Conservation (phyloP, 2,113 vertebrate species). For the Salvator merianae region DNA sequence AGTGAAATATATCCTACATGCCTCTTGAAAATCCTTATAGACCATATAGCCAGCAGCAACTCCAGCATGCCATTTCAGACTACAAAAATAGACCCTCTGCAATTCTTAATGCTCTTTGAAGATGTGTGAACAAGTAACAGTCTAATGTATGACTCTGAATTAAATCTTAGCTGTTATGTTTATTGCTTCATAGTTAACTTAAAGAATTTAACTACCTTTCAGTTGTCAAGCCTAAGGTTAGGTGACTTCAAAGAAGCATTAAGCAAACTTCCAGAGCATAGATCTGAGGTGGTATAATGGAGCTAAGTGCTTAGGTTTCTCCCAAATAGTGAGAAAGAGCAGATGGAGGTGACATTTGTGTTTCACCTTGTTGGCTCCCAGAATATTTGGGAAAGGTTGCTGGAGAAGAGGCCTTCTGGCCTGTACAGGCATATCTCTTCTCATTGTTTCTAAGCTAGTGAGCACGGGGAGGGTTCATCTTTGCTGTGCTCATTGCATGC, state of each 20-base stretch:
- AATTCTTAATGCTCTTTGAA: no score
- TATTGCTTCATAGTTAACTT: not conserved
- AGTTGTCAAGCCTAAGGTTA: no score
- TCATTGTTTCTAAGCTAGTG: not conserved
- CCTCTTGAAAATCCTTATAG: not conserved
- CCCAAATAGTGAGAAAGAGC: not conserved
- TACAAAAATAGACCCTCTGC: conserved; percentile 1
- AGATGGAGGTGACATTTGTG: not conserved
- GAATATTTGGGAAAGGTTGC: not conserved
- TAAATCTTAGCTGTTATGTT: not conserved
- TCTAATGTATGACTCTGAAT: not conserved
- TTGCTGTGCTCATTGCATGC: not conserved
- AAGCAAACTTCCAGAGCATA: no score
- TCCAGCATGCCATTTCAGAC: not conserved
- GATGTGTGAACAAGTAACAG: not conserved
- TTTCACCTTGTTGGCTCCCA: not conserved
- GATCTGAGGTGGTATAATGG: not conserved
- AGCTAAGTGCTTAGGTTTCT: not conserved
- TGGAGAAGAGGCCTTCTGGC: not conserved
- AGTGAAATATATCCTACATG: conserved; percentile 8
- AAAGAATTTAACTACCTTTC: not conserved
- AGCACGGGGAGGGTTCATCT: not conserved
- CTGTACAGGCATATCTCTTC: not conserved
- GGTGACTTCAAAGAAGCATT: no score
- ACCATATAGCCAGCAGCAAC: not conserved